A percentile compares a stretch with the other conserved stretches of the same genome.
phyloP scores from a whole-genome alignment of 2,888 invertebrate genomes.

The Scaptomyza caliginosa region DNA sequence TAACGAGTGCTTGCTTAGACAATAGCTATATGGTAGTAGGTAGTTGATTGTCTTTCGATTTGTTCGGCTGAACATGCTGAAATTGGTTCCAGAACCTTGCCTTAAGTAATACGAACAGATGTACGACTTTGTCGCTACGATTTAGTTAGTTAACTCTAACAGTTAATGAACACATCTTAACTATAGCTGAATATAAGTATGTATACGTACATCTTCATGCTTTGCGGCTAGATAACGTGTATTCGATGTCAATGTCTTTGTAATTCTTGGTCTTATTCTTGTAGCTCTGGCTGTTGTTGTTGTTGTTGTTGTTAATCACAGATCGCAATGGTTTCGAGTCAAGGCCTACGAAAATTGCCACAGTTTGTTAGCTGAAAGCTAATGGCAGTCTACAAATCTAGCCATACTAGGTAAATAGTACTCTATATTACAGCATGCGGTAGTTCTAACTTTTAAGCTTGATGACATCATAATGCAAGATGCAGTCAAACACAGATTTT shows the following conservation, averaged over 20 bases:
- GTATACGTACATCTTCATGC: constrained; percentile 63
- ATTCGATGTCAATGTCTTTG: constrained; percentile 44
- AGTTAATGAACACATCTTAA: constrained; percentile 70
- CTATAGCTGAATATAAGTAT: background rate
- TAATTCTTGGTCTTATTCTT: constrained; percentile 4
- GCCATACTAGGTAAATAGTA: background rate
- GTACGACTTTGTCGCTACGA: constrained; percentile 55
- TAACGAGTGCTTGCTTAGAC: constrained; percentile 8
- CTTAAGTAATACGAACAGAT: constrained; percentile 29
- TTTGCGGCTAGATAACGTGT: constrained; percentile 35
- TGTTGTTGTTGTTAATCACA: constrained; percentile 53
- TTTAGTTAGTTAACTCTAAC: constrained; percentile 80
- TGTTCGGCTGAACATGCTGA: constrained; percentile 25
- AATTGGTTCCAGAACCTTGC: constrained; percentile 57
- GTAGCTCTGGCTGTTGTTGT: background rate
- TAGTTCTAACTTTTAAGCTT: constrained; percentile 11
- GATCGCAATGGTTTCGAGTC: constrained; percentile 68
- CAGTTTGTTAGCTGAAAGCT: constrained; percentile 14
- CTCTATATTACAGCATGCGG: background rate
- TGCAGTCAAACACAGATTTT: constrained; percentile 8
- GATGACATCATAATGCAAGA: constrained; percentile 41
- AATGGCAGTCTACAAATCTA: constrained; percentile 22
- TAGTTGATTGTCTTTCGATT: constrained; percentile 21
- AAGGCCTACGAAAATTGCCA: constrained; percentile 70
- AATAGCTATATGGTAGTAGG: background rate